A percentile compares a stretch with the other conserved stretches of the same genome.
Evolutionary conservation across 2,113 vertebrate genomes (phyloP).

Genomic region (Vulpes vulpes): DNA sequence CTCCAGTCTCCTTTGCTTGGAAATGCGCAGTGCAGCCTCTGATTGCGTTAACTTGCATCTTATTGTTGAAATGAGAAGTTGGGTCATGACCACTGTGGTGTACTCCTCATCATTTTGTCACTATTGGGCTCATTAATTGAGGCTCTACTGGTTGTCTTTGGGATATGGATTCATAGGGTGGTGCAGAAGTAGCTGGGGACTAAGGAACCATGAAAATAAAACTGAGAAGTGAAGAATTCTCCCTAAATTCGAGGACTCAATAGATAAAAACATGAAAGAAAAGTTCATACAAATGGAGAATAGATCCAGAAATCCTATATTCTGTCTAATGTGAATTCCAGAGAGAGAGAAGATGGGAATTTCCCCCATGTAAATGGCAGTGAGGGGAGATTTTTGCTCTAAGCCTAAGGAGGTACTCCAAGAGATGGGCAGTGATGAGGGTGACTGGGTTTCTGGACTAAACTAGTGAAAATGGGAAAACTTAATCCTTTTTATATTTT

Average conservation of each 20-base stretch:
- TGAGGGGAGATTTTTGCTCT: not conserved
- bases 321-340: not conserved
- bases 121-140: not conserved
- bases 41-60: not conserved
- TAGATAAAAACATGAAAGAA: not conserved
- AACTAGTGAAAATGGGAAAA: not conserved
- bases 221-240: not conserved
- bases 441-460: not conserved
- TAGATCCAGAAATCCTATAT: not conserved
- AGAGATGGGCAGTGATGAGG: not conserved
- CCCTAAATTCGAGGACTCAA: not conserved
- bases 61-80: not conserved
- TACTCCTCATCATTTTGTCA: not conserved
- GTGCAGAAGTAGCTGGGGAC: not conserved
- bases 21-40: not conserved
- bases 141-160: not conserved
- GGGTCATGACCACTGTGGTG: not conserved
- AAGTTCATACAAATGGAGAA: not conserved
- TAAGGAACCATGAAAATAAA: not conserved
- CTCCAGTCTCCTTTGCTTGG: not conserved
- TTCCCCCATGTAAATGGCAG: not conserved
- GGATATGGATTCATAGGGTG: not conserved
- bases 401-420: not conserved
- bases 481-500: not conserved
- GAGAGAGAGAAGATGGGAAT: not conserved